Evolutionary conservation across 2,888 invertebrate genomes (phyloP), one percentile per base, ranked within the genome.

Genomic region (Heliconius cydno): DNA sequence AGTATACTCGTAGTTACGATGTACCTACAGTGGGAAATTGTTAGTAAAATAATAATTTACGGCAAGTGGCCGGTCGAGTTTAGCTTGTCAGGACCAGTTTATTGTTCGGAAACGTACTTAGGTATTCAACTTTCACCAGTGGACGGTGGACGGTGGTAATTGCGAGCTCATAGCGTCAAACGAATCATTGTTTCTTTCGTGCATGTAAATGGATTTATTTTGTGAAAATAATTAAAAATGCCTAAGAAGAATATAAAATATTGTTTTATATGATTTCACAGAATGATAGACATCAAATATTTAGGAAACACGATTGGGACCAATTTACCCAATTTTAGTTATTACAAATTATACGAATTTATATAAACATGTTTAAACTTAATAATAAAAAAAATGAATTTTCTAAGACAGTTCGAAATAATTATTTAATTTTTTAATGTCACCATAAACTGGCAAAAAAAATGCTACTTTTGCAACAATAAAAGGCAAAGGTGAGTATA

Each of bases 51-150:
- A 86, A 87, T 86, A 87, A 88, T 87, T 88, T 85, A 85, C 86
- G 82, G 81, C 83, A 83, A 86, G 85, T 85, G 84, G 86, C 84
- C 85, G 85, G 85, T 86, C 88, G 84, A 86, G 85, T 87, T 86
- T 82, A 85, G 85, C 82, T 85, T 85, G 86, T 87, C 89, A 88
- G 88, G 90, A 88, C 90, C 88, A 89, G 90, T 90, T 90, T 88
- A 89, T 88, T 90, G 90, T 89, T 90, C 86, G 82, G 85, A 86
- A 84, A 86, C 85, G 85, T 85, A 87, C 87, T 86, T 86, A 87
- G 85, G 84, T 86, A 87, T 86, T 85, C 86, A 84, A 88, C 90
- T 90, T 90, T 90, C 90, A 89, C 90, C 88, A 78, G 79, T 85
- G 85, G 85, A 84, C 85, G 82, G 84, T 83, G 82, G 84, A 84